Conservation (phyloP, 2,113 vertebrate species). For the Scytalopus superciliaris region DNA sequence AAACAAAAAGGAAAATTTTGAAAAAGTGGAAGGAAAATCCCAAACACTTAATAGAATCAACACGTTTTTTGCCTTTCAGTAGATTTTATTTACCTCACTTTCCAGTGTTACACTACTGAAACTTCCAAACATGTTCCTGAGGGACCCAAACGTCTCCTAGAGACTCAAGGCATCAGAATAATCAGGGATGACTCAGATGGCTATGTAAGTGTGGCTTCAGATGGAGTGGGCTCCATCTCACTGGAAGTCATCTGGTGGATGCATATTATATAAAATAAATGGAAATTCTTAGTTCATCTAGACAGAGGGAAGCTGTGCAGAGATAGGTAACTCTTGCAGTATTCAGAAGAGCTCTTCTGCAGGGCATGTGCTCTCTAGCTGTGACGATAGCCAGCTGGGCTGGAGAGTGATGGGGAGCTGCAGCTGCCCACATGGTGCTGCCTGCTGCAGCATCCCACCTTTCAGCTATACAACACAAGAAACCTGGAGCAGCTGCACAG, state of each 20-base stretch:
- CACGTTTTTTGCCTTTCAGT: neutral
- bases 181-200: neutral
- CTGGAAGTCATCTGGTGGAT: neutral
- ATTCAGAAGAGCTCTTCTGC: neutral
- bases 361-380: neutral
- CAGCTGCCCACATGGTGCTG: neutral
- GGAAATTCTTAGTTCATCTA: neutral
- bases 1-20: constrained; percentile 11
- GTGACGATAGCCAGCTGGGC: neutral
- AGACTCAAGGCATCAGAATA: neutral
- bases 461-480: neutral
- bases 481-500: neutral
- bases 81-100: neutral
- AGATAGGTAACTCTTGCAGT: neutral
- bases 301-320: neutral
- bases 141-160: neutral
- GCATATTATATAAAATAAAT: neutral
- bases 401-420: neutral
- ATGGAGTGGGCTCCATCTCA: neutral
- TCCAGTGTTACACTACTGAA: neutral
- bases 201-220: neutral
- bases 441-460: neutral
- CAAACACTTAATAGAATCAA: neutral
- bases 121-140: neutral
- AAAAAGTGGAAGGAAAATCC: constrained; percentile 5